Conservation (phyloP, 2,888 invertebrate genomes). For the Mayetiola destructor region DNA sequence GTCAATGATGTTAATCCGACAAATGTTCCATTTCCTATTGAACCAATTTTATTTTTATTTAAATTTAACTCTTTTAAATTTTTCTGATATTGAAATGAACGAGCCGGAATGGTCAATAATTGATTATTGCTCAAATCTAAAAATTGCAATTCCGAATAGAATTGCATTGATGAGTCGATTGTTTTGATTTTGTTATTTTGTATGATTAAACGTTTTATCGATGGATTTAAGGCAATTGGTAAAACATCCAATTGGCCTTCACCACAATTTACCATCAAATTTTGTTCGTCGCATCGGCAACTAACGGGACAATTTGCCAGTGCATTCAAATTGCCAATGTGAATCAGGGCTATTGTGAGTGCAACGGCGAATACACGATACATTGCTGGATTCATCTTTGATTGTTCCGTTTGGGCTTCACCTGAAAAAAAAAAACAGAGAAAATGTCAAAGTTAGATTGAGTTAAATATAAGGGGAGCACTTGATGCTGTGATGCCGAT, state of each 20-base stretch:
- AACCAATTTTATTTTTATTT: slow-evolving; percentile 72
- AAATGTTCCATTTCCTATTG: slow-evolving; percentile 64
- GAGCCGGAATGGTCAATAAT: slow-evolving; percentile 62
- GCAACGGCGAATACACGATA: no score
- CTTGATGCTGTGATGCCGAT: no score
- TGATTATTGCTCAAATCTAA: slow-evolving; percentile 75
- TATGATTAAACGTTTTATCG: slow-evolving; percentile 69
- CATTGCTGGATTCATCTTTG: no score
- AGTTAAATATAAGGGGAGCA: no score
- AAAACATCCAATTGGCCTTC: slow-evolving; percentile 75
- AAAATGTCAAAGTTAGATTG: no score
- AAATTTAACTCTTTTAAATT: slow-evolving; percentile 70
- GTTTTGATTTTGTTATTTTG: slow-evolving; percentile 77
- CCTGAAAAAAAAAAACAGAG: no score
- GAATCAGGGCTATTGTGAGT: not conserved
- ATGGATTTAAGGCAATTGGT: slow-evolving; percentile 82
- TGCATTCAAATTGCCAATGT: slow-evolving; percentile 22
- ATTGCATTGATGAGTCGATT: slow-evolving; percentile 77
- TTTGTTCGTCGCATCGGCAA: slow-evolving; percentile 82
- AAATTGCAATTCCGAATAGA: slow-evolving; percentile 73
- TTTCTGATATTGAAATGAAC: slow-evolving; percentile 65
- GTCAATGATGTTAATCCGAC: slow-evolving; percentile 61
- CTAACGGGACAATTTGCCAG: slow-evolving; percentile 71
- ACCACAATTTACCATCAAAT: slow-evolving; percentile 71
- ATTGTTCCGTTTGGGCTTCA: no score